phyloP scores from a whole-genome alignment of 2,113 vertebrate species.

The Tetrao urogallus region DNA sequence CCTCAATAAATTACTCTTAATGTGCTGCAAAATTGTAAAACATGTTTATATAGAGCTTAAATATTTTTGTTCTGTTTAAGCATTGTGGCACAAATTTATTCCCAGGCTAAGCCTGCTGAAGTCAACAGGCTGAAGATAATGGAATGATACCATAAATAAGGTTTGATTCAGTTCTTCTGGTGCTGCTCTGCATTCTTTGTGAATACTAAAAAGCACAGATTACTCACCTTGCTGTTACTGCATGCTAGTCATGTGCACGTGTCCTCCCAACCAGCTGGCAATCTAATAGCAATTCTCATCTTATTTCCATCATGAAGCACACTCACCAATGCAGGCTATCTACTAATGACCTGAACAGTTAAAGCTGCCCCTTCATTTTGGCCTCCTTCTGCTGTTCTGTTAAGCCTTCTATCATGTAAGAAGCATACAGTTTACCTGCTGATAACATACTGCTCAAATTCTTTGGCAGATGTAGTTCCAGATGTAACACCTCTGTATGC shows the following conservation, averaged over 20 bases:
- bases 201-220: background rate
- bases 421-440: background rate
- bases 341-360: background rate
- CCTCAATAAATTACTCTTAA: background rate
- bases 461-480: background rate
- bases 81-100: background rate
- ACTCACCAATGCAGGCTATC: background rate
- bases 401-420: background rate
- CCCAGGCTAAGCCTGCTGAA: background rate
- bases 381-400: background rate
- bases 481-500: background rate
- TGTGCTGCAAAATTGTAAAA: background rate
- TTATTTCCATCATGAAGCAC: background rate
- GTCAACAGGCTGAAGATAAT: background rate
- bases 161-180: background rate
- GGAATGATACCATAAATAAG: background rate
- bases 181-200: background rate
- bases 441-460: background rate
- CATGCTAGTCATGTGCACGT: background rate
- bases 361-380: background rate
- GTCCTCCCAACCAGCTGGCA: background rate
- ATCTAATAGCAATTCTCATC: background rate
- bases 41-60: background rate
- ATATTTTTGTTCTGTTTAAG: conserved; percentile 3
- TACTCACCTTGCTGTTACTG: background rate